Percentiles rank a stretch among this genome's conserved stretches.
Evolutionary conservation across 1,140 invertebrate species (phyloP).

Genomic region (Dysdera silvatica): DNA sequence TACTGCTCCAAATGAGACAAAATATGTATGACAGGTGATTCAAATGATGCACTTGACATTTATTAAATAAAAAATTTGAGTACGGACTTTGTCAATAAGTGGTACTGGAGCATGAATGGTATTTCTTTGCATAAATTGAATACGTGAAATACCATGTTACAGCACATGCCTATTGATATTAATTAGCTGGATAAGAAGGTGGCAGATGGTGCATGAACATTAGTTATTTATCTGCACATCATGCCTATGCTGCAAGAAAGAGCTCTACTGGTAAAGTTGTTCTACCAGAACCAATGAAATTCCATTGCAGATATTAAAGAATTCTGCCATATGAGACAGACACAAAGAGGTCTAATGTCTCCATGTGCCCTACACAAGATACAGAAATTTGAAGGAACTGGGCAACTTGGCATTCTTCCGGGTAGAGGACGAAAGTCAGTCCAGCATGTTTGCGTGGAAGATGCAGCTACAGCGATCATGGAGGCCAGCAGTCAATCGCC

Average conservation of each 20-base stretch:
- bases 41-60: too few species aligned
- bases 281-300: neutral
- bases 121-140: too few species aligned
- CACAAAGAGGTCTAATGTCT: neutral
- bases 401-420: neutral
- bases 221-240: too few species aligned
- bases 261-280: neutral
- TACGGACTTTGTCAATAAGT: too few species aligned
- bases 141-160: too few species aligned
- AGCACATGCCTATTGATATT: too few species aligned
- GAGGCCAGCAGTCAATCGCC: neutral
- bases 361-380: neutral
- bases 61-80: too few species aligned
- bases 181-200: too few species aligned
- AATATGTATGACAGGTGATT: too few species aligned
- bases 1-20: too few species aligned
- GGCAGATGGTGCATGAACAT: too few species aligned
- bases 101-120: too few species aligned
- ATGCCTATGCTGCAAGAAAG: neutral
- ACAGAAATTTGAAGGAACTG: neutral
- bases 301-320: neutral
- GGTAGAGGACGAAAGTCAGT: neutral
- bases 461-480: neutral
- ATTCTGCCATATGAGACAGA: neutral
- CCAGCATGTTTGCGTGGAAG: neutral